Conservation (phyloP, 2,888 invertebrate species). For the Proisotoma minuta region DNA sequence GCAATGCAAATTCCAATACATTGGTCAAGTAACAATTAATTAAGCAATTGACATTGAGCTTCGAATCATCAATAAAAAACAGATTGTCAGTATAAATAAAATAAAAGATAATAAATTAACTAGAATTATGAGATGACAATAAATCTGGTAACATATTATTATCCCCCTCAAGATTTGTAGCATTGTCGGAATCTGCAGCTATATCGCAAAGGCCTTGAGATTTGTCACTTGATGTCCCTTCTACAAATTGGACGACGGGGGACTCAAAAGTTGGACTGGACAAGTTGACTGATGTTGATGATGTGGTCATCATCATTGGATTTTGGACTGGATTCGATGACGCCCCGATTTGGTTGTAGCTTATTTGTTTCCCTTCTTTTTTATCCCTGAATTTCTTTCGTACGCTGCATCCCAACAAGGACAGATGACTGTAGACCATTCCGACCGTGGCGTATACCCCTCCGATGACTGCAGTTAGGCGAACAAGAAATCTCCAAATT, state of each 20-base stretch:
- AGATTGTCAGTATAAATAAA: too few species aligned
- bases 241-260: conserved; percentile 23
- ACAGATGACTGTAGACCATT: conserved; percentile 43
- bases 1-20: too few species aligned
- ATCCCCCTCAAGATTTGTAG: neutral
- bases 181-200: conserved; percentile 6
- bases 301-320: neutral
- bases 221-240: neutral
- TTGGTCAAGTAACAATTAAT: too few species aligned
- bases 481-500: conserved; percentile 72
- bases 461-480: conserved; percentile 84
- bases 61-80: too few species aligned
- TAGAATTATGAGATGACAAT: conserved; percentile 25
- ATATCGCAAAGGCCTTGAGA: conserved; percentile 10
- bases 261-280: conserved; percentile 13
- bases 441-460: conserved; percentile 76
- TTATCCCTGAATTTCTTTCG: neutral
- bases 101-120: too few species aligned
- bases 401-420: conserved; percentile 29
- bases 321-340: neutral
- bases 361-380: conserved; percentile 12
- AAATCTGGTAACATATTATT: conserved; percentile 26
- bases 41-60: too few species aligned
- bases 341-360: neutral
- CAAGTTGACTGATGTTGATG: neutral